These are phyloP conservation scores for Trinorchestia longiramus DNA, from an alignment of 1,140 invertebrate species.

Conservation along the genomic window DNA sequence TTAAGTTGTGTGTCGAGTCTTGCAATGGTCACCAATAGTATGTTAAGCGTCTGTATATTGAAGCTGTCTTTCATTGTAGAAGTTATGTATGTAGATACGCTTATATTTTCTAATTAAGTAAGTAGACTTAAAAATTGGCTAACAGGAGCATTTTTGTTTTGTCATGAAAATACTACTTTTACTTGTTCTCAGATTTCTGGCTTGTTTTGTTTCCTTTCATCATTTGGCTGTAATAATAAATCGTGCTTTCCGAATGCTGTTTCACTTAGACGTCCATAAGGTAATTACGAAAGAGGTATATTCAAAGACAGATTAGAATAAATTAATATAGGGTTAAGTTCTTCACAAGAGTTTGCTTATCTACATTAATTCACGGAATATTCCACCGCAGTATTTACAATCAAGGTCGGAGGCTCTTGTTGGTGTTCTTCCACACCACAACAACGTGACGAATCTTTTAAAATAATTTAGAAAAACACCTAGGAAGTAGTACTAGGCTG, in stretches of 20 bases:
- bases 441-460: too few species aligned
- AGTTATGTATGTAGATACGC: not conserved
- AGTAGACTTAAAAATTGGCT: not conserved
- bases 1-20: too few species aligned
- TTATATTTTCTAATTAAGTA: not conserved
- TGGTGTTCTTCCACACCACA: too few species aligned
- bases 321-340: not conserved
- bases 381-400: not conserved
- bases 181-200: not conserved
- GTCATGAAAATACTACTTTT: not conserved
- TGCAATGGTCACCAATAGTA: too few species aligned
- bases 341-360: not conserved
- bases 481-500: too few species aligned
- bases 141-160: not conserved
- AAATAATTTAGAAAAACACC: too few species aligned
- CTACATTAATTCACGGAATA: not conserved
- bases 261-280: too few species aligned
- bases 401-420: not conserved
- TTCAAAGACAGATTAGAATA: not conserved
- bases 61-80: conserved; percentile 1
- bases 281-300: not conserved
- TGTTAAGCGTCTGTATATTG: not conserved
- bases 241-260: not conserved
- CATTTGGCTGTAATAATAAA: not conserved
- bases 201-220: not conserved